Conservation (phyloP, 2,888 invertebrate species). For the Thalpophila matura region DNA sequence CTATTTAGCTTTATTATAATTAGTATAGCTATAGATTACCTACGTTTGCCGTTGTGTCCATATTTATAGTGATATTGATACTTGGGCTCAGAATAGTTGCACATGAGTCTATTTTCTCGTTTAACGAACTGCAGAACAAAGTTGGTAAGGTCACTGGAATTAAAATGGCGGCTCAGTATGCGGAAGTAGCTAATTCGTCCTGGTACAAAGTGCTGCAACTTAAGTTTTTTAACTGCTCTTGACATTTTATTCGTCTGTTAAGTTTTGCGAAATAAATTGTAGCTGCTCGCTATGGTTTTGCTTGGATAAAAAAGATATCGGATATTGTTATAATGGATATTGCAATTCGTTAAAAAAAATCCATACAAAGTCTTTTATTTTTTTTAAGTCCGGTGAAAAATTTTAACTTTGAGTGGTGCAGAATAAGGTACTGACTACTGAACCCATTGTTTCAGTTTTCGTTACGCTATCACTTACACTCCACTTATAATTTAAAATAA, state of each 20-base stretch:
- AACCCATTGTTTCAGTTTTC: too few species aligned
- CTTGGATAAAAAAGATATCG: conserved; percentile 28
- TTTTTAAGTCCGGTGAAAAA: too few species aligned
- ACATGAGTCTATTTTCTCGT: conserved; percentile 17
- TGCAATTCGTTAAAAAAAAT: too few species aligned
- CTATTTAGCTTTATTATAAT: too few species aligned
- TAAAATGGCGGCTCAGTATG: conserved; percentile 47
- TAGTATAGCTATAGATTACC: too few species aligned
- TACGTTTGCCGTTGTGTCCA: not conserved
- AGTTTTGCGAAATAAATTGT: conserved; percentile 25
- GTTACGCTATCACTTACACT: too few species aligned
- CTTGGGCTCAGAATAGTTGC: not conserved
- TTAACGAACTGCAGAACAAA: not conserved
- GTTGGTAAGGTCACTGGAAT: conserved; percentile 28
- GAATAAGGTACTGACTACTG: too few species aligned
- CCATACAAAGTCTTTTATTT: too few species aligned
- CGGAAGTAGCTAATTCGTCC: conserved; percentile 60
- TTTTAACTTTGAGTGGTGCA: too few species aligned
- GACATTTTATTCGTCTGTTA: conserved; percentile 28
- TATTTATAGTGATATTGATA: not conserved
- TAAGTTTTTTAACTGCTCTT: conserved; percentile 46
- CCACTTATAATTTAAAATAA: too few species aligned
- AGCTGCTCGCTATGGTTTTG: conserved; percentile 4
- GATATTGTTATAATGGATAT: too few species aligned
- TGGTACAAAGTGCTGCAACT: conserved; percentile 37